Evolutionary conservation across 2,888 invertebrate species (phyloP), one percentile per base, ranked within the genome.

Genomic region (Villa cingulata): DNA sequence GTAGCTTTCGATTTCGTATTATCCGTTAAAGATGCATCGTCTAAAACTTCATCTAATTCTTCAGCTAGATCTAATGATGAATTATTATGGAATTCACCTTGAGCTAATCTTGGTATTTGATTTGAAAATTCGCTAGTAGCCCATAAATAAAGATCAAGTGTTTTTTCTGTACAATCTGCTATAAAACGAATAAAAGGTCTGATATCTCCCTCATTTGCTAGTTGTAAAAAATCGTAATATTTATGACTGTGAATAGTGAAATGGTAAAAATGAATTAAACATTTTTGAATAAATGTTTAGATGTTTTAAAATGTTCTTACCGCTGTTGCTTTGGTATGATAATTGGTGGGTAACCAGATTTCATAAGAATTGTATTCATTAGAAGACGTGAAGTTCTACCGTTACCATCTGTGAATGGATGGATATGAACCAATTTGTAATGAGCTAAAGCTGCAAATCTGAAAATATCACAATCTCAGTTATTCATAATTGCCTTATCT

Each of bases 361-460:
- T 86, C 86, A 97, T 88, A 32, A 97, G 75, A 53, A 97, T 80
- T 57, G 94, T 78, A 70, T 97, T 97, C 95, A 97, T 96, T 2
- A 97, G 75, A 20, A 97, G 74, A 27, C 97, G 77, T 15, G 94
- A 91, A 1, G 96, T 96, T 60, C 97, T 78, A 0, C 96, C 97
- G 62, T 97, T 97, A 42, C 97, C 96, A 68, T 97, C 96, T 3
- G 85, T 78, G 70, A 97, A 97, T 0, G 97, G 97, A 72, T 97
- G 97, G 56, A 97, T 94, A 63, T 88, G 87, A 0, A 97, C 97
- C 40, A 97, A 68, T 70, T 94, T 94, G 70, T 96, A 97, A 71
- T 97, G 97, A 0, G 94, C 95, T 46, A 96, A 71, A 0, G 97
- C 96, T 44, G 96, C 95, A 63, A 87, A 86, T 66, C 91, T 88